These are phyloP conservation scores for Darevskia mixta DNA, from an alignment of 2,797 vertebrate genomes.

Conservation along the genomic window DNA sequence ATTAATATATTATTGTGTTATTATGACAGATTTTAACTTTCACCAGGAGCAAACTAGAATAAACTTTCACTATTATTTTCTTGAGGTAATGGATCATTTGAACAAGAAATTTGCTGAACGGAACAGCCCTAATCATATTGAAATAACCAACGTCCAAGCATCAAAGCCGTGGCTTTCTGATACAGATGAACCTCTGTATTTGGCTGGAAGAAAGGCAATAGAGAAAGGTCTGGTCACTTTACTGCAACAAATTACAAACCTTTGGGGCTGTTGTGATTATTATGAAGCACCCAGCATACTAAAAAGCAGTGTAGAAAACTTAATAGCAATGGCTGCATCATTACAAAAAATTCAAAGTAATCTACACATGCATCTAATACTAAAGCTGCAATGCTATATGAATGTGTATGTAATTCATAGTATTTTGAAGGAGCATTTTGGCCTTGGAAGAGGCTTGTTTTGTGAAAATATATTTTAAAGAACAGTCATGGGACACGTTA, in stretches of 20 bases:
- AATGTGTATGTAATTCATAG: too few relatives aligned
- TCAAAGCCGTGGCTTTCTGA: constrained; percentile 83
- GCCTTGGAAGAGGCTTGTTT: too few relatives aligned
- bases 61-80: neutral
- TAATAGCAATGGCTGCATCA: neutral
- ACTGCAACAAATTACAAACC: neutral
- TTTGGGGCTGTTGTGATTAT: neutral
- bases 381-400: neutral
- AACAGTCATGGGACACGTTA: too few relatives aligned
- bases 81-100: constrained; percentile 82
- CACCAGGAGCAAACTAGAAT: neutral
- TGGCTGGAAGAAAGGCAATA: constrained; percentile 81
- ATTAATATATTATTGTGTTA: neutral
- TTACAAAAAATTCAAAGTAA: neutral
- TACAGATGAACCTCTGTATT: constrained; percentile 77
- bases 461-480: too few relatives aligned
- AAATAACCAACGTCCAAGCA: constrained; percentile 79
- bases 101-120: constrained; percentile 79
- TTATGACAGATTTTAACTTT: neutral
- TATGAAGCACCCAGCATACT: neutral
- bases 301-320: neutral
- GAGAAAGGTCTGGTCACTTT: constrained; percentile 75
- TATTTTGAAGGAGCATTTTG: too few relatives aligned
- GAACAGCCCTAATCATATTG: constrained; percentile 84
- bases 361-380: neutral